Conservation (phyloP, 2,797 vertebrate species). For the Xiphorhynchus erythropygius region DNA sequence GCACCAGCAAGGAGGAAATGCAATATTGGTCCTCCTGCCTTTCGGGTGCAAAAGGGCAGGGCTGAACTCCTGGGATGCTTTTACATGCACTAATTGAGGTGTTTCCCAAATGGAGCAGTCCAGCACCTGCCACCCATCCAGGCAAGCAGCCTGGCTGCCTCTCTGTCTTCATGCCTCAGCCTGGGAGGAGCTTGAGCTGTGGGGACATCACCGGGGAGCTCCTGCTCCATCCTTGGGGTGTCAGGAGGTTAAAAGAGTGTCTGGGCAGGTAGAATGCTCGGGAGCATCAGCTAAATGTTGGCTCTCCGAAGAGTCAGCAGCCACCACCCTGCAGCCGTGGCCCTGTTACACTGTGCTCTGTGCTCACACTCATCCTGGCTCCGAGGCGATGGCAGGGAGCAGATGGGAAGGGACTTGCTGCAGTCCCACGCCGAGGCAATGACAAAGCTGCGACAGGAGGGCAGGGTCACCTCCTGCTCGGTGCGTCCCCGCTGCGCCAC, state of each 20-base stretch:
- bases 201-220: not conserved
- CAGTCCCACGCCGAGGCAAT: not conserved
- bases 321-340: not conserved
- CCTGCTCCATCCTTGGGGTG: not conserved
- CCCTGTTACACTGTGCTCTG: not conserved
- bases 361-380: not conserved
- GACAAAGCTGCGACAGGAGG: not conserved
- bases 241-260: not conserved
- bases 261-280: rapidly evolving
- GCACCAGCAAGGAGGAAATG: not conserved
- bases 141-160: not conserved
- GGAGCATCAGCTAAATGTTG: not conserved
- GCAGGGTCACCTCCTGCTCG: not conserved
- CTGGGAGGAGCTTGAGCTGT: not conserved
- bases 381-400: not conserved
- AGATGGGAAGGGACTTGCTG: conserved; percentile 59
- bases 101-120: not conserved
- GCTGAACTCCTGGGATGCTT: not conserved
- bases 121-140: not conserved
- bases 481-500: not conserved
- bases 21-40: not conserved
- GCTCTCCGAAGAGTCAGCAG: not conserved
- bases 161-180: not conserved
- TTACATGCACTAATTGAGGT: rapidly evolving
- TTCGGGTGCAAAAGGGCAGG: not conserved